These are phyloP conservation scores for Grammomys surdaster DNA, from an alignment of 2,113 vertebrate species.

Conservation along the genomic window DNA sequence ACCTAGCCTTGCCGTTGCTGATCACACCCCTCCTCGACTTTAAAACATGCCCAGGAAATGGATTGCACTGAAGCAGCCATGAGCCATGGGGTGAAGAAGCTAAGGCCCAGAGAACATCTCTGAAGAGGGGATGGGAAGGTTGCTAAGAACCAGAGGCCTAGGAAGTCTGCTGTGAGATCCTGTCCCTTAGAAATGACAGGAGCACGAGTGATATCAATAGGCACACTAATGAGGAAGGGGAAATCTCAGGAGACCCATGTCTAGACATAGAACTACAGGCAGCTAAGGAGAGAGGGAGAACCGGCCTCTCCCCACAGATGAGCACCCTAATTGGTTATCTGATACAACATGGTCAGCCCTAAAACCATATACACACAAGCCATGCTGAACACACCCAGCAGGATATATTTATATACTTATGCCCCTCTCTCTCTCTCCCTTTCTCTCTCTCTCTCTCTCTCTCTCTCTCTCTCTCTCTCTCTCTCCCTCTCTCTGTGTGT, in stretches of 20 bases:
- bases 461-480: too few relatives aligned
- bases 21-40: constrained; percentile 10
- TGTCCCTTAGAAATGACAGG: not conserved
- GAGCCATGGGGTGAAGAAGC: not conserved
- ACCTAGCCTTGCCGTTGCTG: not conserved
- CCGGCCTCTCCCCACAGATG: too few relatives aligned
- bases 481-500: too few relatives aligned
- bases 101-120: not conserved
- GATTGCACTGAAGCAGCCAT: not conserved
- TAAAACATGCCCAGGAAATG: not conserved
- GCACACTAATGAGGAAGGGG: not conserved
- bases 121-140: not conserved
- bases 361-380: not conserved
- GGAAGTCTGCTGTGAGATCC: not conserved
- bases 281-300: not conserved
- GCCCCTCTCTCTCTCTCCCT: too few relatives aligned
- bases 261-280: not conserved
- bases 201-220: not conserved
- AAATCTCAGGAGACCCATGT: not conserved
- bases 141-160: not conserved
- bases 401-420: not conserved
- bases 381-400: not conserved
- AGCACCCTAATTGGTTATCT: not conserved
- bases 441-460: too few relatives aligned
- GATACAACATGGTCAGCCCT: not conserved